Base-by-base conservation (phyloP, 2,888 invertebrate genomes). In the Zhuqinia jingwanae region DNA sequence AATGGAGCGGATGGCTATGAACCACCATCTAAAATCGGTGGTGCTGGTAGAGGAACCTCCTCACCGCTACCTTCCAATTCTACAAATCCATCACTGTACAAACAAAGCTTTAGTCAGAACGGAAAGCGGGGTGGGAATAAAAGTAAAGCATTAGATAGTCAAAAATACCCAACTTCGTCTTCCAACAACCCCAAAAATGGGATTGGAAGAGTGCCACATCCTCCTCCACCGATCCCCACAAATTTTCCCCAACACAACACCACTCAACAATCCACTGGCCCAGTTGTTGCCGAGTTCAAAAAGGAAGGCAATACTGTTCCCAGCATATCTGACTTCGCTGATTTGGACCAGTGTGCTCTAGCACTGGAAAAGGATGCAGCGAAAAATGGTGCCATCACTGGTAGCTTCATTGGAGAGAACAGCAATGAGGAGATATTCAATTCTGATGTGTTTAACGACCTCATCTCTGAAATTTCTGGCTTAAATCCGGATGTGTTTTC, bases 391-490 rank as follows among this genome's bases (percentile, higher is more conserved):
- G 88, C 88, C 11, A 94, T 95, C 70, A 94, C 96, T 91, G 95
- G 96, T 42, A 96, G 96, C 92, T 95, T 97, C 89, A 96, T 96
- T 92, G 96, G 96, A 76, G 97, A 97, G 91, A 97, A 96, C 90
- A 95, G 96, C 87, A 95, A 95, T 90, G 95, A 95, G 91, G 96
- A 96, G 92, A 95, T 96, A 90, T 95, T 95, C 91, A 94, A 94
- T 45, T 95, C 96, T 88, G 95, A 95, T 91, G 95, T 95, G 60
- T 96, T 97, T 92, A 96, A 97, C 92, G 96, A 97, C 92, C 95
- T 97, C 91, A 96, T 97, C 91, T 96, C 96, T 30, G 97, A 97
- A 93, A 96, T 97, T 92, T 96, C 96, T 87, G 96, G 96, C 91
- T 95, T 96, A 91, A 94, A 95, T 92, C 95, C 96, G 3, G 96